Conservation (phyloP, 1,140 invertebrate species). For the Bombus impatiens region DNA sequence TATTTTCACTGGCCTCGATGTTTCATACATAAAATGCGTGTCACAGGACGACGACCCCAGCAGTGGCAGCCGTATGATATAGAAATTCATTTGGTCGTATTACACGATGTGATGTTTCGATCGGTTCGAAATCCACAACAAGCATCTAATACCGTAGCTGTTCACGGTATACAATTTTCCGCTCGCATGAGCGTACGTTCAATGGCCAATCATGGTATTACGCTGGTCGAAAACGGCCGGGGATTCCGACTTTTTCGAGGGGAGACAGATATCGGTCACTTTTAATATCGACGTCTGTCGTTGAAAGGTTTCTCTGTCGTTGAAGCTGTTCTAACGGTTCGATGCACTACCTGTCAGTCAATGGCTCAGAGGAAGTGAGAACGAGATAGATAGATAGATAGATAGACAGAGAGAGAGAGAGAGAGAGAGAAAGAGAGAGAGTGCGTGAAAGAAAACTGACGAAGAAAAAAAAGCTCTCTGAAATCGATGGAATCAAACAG, state of each 20-base stretch:
- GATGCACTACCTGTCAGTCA: not conserved
- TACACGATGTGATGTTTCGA: not conserved
- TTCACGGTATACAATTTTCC: not conserved
- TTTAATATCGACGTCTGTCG: slow-evolving; percentile 14
- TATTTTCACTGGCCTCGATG: not conserved
- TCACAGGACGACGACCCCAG: not conserved
- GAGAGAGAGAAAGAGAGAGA: not conserved
- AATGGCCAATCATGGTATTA: slow-evolving; percentile 21
- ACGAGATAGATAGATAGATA: not conserved
- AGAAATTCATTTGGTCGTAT: slow-evolving; percentile 11
- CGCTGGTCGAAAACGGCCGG: not conserved
- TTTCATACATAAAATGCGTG: not conserved
- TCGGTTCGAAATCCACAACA: not conserved
- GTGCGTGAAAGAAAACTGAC: too few relatives aligned
- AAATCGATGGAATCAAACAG: slow-evolving; percentile 39
- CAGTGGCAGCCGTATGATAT: not conserved
- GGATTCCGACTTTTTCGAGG: not conserved
- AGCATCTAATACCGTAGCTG: not conserved
- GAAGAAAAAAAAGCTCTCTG: not conserved
- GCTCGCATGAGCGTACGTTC: not conserved
- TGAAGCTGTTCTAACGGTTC: not conserved
- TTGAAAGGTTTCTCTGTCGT: not conserved
- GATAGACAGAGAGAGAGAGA: not conserved
- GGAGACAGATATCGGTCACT: slow-evolving; percentile 13
- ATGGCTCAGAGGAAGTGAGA: not conserved